Percentiles rank a stretch among this genome's conserved stretches.
These are phyloP conservation scores for Chydorus sphaericus DNA, from an alignment of 2,888 invertebrate species.

Conservation along the genomic window DNA sequence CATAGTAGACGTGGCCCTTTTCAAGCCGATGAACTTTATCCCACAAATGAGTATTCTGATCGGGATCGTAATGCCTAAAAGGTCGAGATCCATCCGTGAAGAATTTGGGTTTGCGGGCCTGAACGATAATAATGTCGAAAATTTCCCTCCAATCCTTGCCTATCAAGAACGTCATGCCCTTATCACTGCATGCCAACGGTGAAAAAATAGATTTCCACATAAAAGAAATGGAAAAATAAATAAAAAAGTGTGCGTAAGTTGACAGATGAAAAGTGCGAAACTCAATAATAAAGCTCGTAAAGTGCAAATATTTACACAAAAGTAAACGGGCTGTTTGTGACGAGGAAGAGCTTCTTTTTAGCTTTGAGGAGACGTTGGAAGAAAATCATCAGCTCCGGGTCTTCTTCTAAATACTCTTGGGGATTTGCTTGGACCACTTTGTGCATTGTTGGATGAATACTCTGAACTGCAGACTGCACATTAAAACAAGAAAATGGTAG, in stretches of 20 bases:
- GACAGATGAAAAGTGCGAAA: no score
- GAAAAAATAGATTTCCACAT: no score
- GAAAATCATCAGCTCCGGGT: conserved; percentile 53
- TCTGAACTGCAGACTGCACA: conserved; percentile 65
- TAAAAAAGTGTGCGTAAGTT: no score
- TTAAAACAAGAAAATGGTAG: conserved; percentile 24
- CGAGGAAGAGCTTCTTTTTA: conserved; percentile 79
- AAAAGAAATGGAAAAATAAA: no score
- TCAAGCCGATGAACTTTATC: conserved; percentile 73
- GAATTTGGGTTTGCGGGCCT: conserved; percentile 90
- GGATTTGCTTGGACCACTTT: conserved; percentile 68
- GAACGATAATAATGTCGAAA: conserved; percentile 88
- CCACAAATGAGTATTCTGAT: conserved; percentile 71
- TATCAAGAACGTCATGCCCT: conserved; percentile 77
- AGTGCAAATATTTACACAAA: conserved; percentile 68
- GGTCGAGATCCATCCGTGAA: conserved; percentile 86
- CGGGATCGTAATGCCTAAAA: conserved; percentile 71
- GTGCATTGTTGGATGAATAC: conserved; percentile 80
- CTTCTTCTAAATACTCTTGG: conserved; percentile 60
- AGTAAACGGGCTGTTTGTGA: conserved; percentile 90
- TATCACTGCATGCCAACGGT: no score
- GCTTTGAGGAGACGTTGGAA: conserved; percentile 56
- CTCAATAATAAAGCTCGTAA: conserved; percentile 5
- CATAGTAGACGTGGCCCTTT: conserved; percentile 81
- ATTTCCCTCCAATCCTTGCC: conserved; percentile 76